Evolutionary conservation across 92 coral and sea anemone genomes (phyloP).

Genomic region (Plumapathes pennacea): DNA sequence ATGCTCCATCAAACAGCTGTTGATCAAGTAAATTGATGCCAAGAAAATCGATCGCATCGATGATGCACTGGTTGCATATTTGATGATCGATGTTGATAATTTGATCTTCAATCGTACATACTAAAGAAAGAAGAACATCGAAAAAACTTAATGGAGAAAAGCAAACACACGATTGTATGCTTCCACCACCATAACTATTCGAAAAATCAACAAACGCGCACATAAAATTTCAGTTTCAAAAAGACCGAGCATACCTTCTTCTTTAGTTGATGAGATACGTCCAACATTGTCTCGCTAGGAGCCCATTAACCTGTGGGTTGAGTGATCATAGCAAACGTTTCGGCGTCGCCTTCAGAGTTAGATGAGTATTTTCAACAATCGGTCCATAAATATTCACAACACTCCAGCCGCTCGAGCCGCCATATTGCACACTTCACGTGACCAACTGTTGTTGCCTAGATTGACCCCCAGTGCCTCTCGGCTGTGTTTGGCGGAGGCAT

Average conservation of each 20-base stretch:
- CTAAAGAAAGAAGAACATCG: slow-evolving; percentile 1
- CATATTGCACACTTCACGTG: no score
- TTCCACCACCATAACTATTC: not conserved
- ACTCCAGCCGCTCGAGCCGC: slow-evolving; percentile 3
- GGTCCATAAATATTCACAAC: slow-evolving; percentile 1
- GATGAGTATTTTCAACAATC: no score
- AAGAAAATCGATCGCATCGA: not conserved
- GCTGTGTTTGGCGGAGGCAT: no score
- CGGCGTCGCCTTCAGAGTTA: no score
- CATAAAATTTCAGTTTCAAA: slow-evolving; percentile 4
- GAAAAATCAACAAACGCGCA: slow-evolving; percentile 8
- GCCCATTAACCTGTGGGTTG: not conserved
- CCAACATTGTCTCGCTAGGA: slow-evolving; percentile 52
- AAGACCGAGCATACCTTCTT: slow-evolving; percentile 67
- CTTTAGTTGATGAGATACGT: slow-evolving; percentile 87
- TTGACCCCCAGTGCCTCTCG: no score
- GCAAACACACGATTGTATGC: no score
- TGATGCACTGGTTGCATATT: no score
- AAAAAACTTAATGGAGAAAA: slow-evolving; percentile 16
- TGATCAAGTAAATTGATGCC: not conserved
- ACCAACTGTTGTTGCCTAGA: no score
- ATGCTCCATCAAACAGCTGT: not conserved
- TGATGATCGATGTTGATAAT: no score
- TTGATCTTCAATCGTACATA: no score
- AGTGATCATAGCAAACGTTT: no score